phyloP scores from a whole-genome alignment of 2,797 vertebrate genomes.

The Lycodopsis pacificus region DNA sequence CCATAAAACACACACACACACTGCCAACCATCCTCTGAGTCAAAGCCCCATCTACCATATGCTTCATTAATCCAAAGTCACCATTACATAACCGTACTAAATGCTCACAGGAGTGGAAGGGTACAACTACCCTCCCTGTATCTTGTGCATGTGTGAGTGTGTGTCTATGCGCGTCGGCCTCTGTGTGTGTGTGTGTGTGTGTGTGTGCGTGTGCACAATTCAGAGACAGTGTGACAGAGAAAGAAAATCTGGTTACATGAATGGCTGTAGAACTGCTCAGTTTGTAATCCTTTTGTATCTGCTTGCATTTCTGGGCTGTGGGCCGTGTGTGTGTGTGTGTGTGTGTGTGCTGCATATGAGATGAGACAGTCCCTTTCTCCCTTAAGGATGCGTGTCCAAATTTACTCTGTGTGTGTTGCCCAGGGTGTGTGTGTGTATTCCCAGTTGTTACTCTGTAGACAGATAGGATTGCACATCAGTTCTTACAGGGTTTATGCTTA shows the following conservation, averaged over 20 bases:
- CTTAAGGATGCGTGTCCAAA: conserved; percentile 29
- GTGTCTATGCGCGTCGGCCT: neutral
- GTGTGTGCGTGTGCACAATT: neutral
- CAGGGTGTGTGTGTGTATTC: conserved; percentile 35
- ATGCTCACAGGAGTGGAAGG: conserved; percentile 81
- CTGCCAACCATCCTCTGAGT: conserved; percentile 60
- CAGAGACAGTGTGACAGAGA: conserved; percentile 45
- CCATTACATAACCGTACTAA: conserved; percentile 80
- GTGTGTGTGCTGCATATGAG: conserved; percentile 16
- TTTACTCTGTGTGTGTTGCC: conserved; percentile 32
- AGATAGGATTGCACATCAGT: conserved; percentile 39
- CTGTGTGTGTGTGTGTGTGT: conserved; percentile 2
- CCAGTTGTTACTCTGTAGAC: conserved; percentile 24
- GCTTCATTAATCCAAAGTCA: conserved; percentile 81
- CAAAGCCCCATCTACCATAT: conserved; percentile 69
- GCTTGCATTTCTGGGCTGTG: conserved; percentile 21
- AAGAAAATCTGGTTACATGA: conserved; percentile 61
- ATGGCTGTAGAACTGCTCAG: conserved; percentile 47
- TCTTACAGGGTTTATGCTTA: conserved; percentile 14
- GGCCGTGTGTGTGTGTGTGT: conserved; percentile 22
- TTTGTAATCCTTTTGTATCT: conserved; percentile 59
- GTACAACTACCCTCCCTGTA: conserved; percentile 50
- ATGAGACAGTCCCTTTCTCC: conserved; percentile 36
- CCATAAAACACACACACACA: conserved; percentile 19
- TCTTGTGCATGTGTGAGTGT: conserved; percentile 33